Conservation (phyloP, 2,113 vertebrate species). For the Stomatorhinus ivindoensis region DNA sequence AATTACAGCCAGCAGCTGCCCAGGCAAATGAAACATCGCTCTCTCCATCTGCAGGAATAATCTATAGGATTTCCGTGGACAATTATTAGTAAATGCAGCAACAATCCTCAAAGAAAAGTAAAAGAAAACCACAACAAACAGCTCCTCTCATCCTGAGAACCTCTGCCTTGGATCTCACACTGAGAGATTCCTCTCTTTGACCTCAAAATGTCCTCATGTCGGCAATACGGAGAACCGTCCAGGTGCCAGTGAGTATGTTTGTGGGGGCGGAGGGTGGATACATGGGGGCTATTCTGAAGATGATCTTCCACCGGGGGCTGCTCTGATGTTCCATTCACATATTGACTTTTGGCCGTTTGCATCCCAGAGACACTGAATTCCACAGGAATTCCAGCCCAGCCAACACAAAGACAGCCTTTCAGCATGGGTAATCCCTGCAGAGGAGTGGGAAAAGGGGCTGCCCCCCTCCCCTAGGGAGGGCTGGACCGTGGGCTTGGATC, state of each 20-base stretch:
- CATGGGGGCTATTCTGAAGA: slow-evolving; percentile 25
- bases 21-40: neutral
- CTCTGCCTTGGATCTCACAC: slow-evolving; percentile 9
- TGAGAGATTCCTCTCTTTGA: slow-evolving; percentile 35
- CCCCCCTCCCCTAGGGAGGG: slow-evolving; percentile 22
- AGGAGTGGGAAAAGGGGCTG: slow-evolving; percentile 27
- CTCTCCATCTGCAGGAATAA: neutral
- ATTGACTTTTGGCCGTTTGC: slow-evolving; percentile 49
- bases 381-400: slow-evolving; percentile 44
- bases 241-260: neutral
- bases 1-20: neutral
- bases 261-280: neutral
- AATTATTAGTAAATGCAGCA: neutral
- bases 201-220: neutral
- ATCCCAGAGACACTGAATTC: slow-evolving; percentile 46
- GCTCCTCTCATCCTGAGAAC: slow-evolving; percentile 28
- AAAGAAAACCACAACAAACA: slow-evolving; percentile 25
- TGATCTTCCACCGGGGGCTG: slow-evolving; percentile 37
- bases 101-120: neutral
- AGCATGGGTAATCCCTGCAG: slow-evolving; percentile 45
- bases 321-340: slow-evolving; percentile 46
- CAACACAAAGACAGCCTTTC: slow-evolving; percentile 54
- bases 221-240: neutral
- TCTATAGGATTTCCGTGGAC: neutral
- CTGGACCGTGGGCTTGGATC: neutral